These are phyloP conservation scores for Palythoa heliodiscus DNA, from an alignment of 92 coral and sea anemone species.

Conservation along the genomic window DNA sequence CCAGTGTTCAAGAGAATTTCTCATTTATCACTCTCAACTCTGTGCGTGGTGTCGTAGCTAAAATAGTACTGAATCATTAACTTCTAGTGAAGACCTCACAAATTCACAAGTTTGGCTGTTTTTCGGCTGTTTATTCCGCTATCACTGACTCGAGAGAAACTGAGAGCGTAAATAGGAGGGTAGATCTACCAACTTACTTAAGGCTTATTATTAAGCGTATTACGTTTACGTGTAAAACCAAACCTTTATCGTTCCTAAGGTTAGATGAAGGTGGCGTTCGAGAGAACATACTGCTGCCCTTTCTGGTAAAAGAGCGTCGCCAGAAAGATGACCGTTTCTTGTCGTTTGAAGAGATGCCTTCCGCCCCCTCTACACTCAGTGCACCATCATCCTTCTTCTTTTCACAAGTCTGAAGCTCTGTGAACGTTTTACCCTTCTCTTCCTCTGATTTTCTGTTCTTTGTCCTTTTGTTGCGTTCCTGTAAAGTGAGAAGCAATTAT, in stretches of 20 bases:
- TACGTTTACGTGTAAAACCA: not conserved
- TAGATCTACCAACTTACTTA: too few relatives aligned
- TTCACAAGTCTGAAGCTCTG: not conserved
- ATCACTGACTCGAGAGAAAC: too few relatives aligned
- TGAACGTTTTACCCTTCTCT: not conserved
- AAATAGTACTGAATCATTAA: too few relatives aligned
- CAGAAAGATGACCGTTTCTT: conserved; percentile 5
- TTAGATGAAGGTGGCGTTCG: conserved; percentile 29
- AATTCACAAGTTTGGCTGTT: too few relatives aligned
- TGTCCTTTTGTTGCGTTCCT: not conserved
- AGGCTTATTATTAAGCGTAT: not conserved
- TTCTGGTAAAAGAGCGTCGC: conserved; percentile 23
- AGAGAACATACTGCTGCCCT: conserved; percentile 37
- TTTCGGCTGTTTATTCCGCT: too few relatives aligned
- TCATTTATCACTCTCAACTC: too few relatives aligned
- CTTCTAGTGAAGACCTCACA: too few relatives aligned
- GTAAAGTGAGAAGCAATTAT: not conserved
- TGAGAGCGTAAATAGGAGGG: too few relatives aligned
- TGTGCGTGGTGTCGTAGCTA: too few relatives aligned
- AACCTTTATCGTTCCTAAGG: conserved; percentile 32
- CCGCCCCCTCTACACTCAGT: conserved; percentile 1
- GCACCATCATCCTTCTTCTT: conserved; percentile 12
- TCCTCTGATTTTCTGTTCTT: not conserved
- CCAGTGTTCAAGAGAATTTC: too few relatives aligned
- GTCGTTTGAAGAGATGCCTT: not conserved